Evolutionary conservation across 2,113 vertebrate genomes (phyloP).

Genomic region (Chlamydotis undulata): DNA sequence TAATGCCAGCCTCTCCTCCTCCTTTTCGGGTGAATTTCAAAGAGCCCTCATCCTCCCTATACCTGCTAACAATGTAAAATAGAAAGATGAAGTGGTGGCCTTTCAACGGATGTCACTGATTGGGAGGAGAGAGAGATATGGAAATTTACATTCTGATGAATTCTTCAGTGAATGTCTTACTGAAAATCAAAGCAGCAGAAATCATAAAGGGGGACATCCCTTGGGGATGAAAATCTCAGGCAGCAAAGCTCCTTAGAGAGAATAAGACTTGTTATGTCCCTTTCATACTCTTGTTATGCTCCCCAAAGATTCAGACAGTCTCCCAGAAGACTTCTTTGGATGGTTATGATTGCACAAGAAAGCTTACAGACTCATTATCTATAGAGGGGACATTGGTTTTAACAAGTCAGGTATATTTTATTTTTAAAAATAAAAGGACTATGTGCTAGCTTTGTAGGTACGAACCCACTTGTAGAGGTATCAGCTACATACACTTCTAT

Average conservation of each 20-base stretch:
- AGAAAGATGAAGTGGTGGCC: constrained; percentile 29
- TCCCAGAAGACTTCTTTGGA: constrained; percentile 55
- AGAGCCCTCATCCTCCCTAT: constrained; percentile 28
- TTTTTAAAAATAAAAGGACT: constrained; percentile 34
- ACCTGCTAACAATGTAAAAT: constrained; percentile 48
- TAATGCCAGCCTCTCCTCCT: constrained; percentile 15
- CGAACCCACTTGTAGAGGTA: neutral
- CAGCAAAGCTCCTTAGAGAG: constrained; percentile 38
- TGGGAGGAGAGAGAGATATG: constrained; percentile 43
- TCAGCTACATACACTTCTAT: constrained; percentile 16
- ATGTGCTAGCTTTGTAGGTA: neutral
- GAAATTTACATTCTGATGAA: constrained; percentile 55
- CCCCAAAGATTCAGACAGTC: constrained; percentile 24
- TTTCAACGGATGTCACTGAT: constrained; percentile 49
- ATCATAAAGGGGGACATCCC: constrained; percentile 34
- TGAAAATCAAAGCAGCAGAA: constrained; percentile 56
- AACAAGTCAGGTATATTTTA: constrained; percentile 6
- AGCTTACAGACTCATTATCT: constrained; percentile 13
- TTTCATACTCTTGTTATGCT: constrained; percentile 34
- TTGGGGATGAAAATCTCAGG: constrained; percentile 39
- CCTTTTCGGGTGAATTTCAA: constrained; percentile 46
- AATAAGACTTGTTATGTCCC: neutral
- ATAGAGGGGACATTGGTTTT: constrained; percentile 13
- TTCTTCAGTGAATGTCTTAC: constrained; percentile 35
- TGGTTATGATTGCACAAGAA: constrained; percentile 1